Evolutionary conservation across 2,888 invertebrate genomes (phyloP).

Genomic region (Ceratothoa steindachneri): DNA sequence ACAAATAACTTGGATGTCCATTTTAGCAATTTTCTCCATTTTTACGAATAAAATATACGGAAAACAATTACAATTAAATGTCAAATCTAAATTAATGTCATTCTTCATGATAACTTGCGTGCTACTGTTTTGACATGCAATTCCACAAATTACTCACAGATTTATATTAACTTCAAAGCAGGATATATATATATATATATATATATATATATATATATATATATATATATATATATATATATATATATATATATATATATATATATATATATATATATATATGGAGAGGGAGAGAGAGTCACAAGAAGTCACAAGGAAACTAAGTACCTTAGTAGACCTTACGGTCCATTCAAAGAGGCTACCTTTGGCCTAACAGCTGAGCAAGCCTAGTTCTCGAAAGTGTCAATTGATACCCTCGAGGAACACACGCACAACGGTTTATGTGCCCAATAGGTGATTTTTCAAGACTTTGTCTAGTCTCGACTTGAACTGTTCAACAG

Average conservation of each 20-base stretch:
- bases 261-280: not conserved
- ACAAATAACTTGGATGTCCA: not conserved
- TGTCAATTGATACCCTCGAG: no score
- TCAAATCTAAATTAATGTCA: not conserved
- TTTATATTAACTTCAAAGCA: not conserved
- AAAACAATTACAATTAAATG: not conserved
- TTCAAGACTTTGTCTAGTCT: no score
- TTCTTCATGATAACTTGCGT: not conserved
- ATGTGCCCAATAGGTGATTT: no score
- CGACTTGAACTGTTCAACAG: no score
- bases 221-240: constrained; percentile 15
- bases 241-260: not conserved
- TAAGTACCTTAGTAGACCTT: no score
- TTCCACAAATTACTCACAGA: not conserved
- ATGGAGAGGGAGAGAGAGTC: no score
- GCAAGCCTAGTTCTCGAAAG: no score
- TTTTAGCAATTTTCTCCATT: not conserved
- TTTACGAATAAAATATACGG: not conserved
- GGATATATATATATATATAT: not conserved
- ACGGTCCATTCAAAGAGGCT: no score
- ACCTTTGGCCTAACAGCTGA: no score
- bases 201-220: constrained; percentile 17
- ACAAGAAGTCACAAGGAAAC: no score
- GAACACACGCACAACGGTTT: no score
- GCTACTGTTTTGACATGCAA: not conserved